Evolutionary conservation across 2,113 vertebrate species (phyloP), one percentile per base, ranked within the genome.

Genomic region (Callipepla californica): DNA sequence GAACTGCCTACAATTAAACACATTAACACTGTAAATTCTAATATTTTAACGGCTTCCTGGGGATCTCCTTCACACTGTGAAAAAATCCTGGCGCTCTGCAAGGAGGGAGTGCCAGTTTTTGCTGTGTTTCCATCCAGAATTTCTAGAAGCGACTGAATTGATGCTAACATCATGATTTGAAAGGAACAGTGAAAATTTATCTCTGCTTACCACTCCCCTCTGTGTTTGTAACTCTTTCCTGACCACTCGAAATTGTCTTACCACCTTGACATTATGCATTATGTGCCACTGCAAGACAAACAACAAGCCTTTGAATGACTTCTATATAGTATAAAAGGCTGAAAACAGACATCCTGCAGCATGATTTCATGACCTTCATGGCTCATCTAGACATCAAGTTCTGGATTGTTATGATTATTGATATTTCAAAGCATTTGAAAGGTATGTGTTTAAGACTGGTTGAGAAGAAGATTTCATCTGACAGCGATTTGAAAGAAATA

Each of bases 1-100:
- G 57, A 92, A 77, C 50, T 82, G 89, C 20, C 23, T 83, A 36
- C 65, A 86, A 88, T 85, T 91, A 92, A 89, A 78, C 34, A 90
- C 16, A 80, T 90, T 70, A 94, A 83, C 42, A 72, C 91, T 91
- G 72, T 32, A 80, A 89, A 76, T 91, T 80, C 34, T 58, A 83
- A 32, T 85, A 78, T 65, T 91, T 85, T 91, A 87, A 94, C 72
- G 90, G 59, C 65, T 93, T 76, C 57, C 73, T 13, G 38, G 73
- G 55, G 22, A 77, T 70, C 68, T 67, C 55, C 69, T 70, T 80
- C 5, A 4, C 6, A 23, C 8, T 63, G 17, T 66, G 58, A 83
- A 36, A 85, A 80, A 20, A 44, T 10, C 13, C 23, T 61, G 42
- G 78, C 2, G 0, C 19, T 88, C 30, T 75, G 22, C 40, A 84